phyloP scores from a whole-genome alignment of 2,888 invertebrate species.

The Eumacrocentrus americanus region DNA sequence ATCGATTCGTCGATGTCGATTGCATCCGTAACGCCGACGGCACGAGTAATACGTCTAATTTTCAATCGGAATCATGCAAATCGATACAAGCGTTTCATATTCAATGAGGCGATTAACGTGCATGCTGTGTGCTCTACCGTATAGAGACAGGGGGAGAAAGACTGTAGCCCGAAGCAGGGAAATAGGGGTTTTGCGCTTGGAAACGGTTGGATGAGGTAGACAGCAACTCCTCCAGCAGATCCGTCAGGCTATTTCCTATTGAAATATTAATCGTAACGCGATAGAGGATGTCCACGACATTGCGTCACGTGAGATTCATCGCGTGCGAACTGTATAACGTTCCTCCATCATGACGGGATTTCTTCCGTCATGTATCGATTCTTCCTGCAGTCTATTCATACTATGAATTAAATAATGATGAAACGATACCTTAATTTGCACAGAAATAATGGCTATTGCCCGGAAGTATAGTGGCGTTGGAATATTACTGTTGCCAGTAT shows the following conservation, averaged over 20 bases:
- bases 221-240: conserved; percentile 10
- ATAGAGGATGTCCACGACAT: conserved; percentile 44
- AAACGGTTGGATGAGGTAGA: conserved; percentile 20
- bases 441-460: too few relatives aligned
- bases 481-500: too few relatives aligned
- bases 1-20: conserved; percentile 21
- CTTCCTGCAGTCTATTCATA: not conserved
- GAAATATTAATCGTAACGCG: conserved; percentile 57
- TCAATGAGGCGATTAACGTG: conserved; percentile 59
- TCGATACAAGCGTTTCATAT: conserved; percentile 55
- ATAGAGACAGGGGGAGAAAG: conserved; percentile 24
- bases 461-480: too few relatives aligned
- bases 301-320: conserved; percentile 48
- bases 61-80: conserved; percentile 52
- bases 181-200: conserved; percentile 5
- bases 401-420: too few relatives aligned
- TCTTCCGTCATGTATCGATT: conserved; percentile 11
- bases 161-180: conserved; percentile 14
- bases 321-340: conserved; percentile 38
- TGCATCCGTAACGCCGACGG: conserved; percentile 22
- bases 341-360: not conserved
- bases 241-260: conserved; percentile 50
- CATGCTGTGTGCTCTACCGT: conserved; percentile 37
- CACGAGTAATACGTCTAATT: conserved; percentile 39
- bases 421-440: too few relatives aligned